Conservation (phyloP, 1,140 invertebrate genomes). For the Microplitis demolitor region DNA sequence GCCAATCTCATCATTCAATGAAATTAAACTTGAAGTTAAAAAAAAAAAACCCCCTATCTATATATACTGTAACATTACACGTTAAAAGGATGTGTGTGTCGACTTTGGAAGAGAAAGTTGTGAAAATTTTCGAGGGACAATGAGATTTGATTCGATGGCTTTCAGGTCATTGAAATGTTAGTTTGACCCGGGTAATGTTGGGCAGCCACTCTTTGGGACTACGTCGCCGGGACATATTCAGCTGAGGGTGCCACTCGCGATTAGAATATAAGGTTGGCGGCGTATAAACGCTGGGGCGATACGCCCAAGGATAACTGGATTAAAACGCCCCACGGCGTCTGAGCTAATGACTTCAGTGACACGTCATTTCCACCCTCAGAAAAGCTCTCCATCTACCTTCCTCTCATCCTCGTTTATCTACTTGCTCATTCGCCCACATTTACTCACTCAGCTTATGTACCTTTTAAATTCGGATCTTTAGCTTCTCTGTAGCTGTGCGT, state of each 20-base stretch:
- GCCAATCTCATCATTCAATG: neutral
- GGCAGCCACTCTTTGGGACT: too few relatives aligned
- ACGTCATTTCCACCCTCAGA: conserved; percentile 28
- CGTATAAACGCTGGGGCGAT: conserved; percentile 20
- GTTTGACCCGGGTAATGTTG: neutral
- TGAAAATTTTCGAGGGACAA: neutral
- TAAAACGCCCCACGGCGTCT: conserved; percentile 30
- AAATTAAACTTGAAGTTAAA: neutral
- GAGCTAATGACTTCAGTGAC: conserved; percentile 33
- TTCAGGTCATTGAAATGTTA: neutral
- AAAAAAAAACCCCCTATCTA: neutral
- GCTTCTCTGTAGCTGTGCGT: neutral
- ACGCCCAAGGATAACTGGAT: conserved; percentile 29
- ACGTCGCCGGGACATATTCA: neutral
- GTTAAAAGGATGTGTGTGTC: too few relatives aligned
- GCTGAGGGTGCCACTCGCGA: neutral
- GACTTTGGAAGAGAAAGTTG: too few relatives aligned
- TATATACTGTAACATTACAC: too few relatives aligned
- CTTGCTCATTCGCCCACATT: too few relatives aligned
- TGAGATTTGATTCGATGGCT: neutral
- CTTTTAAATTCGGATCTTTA: neutral
- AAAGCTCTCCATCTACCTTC: neutral
- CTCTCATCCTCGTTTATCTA: too few relatives aligned
- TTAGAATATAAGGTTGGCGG: conserved; percentile 28
- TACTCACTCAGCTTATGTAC: neutral